Conservation (phyloP, 2,888 invertebrate genomes). For the Spisula subtruncata region DNA sequence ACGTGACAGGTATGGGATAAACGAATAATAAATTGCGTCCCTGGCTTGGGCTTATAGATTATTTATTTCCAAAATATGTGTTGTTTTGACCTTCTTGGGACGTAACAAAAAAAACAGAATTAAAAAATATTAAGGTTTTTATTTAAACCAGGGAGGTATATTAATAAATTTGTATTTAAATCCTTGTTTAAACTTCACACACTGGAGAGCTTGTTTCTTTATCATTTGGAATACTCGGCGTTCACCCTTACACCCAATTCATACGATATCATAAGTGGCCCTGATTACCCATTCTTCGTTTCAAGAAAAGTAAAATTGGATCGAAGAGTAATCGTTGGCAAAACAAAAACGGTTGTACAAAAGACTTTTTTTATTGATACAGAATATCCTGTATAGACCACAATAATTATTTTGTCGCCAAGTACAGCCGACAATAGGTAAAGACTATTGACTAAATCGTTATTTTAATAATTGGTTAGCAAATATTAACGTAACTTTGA, state of each 20-base stretch:
- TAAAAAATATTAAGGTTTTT: background rate
- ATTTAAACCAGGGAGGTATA: too few relatives aligned
- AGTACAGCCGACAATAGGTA: background rate
- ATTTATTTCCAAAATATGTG: background rate
- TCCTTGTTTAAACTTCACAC: background rate
- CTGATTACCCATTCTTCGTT: background rate
- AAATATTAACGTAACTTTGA: background rate
- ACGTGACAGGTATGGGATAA: background rate
- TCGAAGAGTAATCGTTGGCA: background rate
- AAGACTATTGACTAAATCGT: slow-evolving; percentile 5
- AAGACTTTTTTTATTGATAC: background rate
- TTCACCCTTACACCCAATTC: background rate
- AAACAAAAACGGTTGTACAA: background rate
- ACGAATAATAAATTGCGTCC: background rate
- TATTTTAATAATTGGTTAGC: background rate
- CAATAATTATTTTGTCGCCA: background rate
- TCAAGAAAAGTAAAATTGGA: background rate
- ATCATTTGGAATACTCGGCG: background rate
- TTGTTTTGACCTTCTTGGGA: background rate
- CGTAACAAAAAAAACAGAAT: background rate
- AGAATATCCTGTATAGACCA: background rate
- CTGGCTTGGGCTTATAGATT: background rate
- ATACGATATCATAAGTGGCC: background rate
- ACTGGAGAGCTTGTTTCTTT: background rate
- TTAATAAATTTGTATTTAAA: too few relatives aligned